Evolutionary conservation across 1,140 invertebrate species (phyloP), one percentile per base, ranked within the genome.

Genomic region (Zaprionus davidi): DNA sequence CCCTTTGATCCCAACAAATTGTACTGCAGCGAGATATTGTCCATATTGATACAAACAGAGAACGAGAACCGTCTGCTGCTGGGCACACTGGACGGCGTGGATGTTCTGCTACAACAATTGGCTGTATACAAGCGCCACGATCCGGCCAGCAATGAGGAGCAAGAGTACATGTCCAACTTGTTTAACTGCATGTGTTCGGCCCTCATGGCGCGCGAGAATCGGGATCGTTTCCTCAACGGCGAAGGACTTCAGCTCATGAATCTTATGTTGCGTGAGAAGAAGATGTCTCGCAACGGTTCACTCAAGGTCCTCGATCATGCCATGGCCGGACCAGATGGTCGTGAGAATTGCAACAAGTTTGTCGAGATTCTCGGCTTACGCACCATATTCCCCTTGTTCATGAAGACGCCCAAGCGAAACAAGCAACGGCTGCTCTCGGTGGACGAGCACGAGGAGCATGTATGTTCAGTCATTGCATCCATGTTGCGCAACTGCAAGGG

Each of bases 111-210:
- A 2, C 98, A 99, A 93, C 98, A 99, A 92, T 93, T 99, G 46
- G 98, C 98, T 81, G 96, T 98, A 81, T 99, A 99, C 93, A 99
- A 99, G 93, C 94, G 97, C 55, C 97, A 99, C 91, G 98, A 99
- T 94, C 99, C 99, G 1, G 94, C 93, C 56, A 96, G 95, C 64
- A 95, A 95, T 11, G 98, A 99, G 93, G 99, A 99, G 93, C 96
- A 97, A 86, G 99, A 99, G 93, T 97, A 98, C 90, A 99, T 99
- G 98, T 99, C 99, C 93, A 99, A 99, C 94, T 93, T 99, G 53
- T 99, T 99, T 91, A 97, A 99, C 92, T 96, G 96, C 77, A 94
- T 99, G 15, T 99, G 99, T 93, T 99, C 98, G 12, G 96, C 97
- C 71, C 94, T 99, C 56, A 97, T 99, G 95, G 95, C 96, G 64